Base-by-base conservation (phyloP, 2,797 vertebrate genomes). In the Syndactyla subalaris region DNA sequence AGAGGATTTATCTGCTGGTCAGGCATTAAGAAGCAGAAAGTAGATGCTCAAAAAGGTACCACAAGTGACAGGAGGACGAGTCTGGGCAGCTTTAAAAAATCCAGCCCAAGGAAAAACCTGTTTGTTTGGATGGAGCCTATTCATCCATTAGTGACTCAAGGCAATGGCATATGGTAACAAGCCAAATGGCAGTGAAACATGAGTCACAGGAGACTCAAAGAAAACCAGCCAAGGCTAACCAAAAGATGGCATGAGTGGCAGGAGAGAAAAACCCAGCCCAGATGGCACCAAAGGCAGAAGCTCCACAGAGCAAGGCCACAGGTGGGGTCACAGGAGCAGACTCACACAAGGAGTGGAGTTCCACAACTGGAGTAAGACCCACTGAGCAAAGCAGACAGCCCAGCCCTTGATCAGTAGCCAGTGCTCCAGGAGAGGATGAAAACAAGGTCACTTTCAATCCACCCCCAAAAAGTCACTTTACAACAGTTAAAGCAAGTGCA, bases 41-140 rank as follows among this genome's bases (percentile, higher is more conserved):
- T 0, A 61, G 71, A 10, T 5, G 13, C 30, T 34, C 72, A 51
- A 70, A 70, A 85, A 49, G 61, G 49, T 38, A 62, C 57, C 41
- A 15, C 0, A 6, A 32, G n/a, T 41, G 68, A 71, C n/a, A 74
- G 83, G 29, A 80, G 76, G 76, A 68, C 0, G 10, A 84, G 85
- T 14, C 88, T 24, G 48, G 57, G 83, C 76, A 83, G 55, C 67
- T 58, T 55, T 9, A 38, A 11, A 39, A 79, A 70, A 45, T 12
- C 6, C 71, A 93, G 67, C 78, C 68, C 49, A 75, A 77, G 80
- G n/a, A 18, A 83, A 90, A 95, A 81, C 61, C 61, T 74, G 57
- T 49, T 85, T 2, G 7, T 71, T 83, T 39, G 58, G 85, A 57
- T 71, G 66, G 73, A 67, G 79, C 45, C 26, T 4, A 2, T 20